These are phyloP conservation scores for Micronisus gabar DNA, from an alignment of 2,113 vertebrate species.

Conservation along the genomic window DNA sequence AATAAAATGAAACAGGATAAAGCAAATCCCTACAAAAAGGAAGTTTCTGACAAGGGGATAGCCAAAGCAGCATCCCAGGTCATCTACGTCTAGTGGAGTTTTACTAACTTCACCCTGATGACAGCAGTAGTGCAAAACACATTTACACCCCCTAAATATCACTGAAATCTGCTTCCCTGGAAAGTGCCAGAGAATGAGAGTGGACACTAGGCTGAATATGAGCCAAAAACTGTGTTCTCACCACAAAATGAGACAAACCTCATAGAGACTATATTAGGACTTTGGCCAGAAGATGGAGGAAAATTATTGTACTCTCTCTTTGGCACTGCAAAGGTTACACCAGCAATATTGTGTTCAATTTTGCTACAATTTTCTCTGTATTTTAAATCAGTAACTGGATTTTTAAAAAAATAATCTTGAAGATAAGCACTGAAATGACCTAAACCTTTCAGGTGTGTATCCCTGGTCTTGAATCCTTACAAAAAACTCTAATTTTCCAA, in stretches of 20 bases:
- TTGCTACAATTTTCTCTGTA: not conserved
- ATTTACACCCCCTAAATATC: not conserved
- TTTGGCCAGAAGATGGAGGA: not conserved
- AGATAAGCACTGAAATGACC: not conserved
- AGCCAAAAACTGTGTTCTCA: not conserved
- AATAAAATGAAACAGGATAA: not conserved
- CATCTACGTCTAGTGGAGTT: not conserved
- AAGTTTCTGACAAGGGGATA: not conserved
- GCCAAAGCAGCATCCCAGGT: not conserved
- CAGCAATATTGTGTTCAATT: not conserved
- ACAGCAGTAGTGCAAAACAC: not conserved
- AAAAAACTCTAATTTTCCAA: not conserved
- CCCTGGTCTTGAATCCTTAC: not conserved
- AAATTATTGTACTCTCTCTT: not conserved
- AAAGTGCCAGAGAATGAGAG: not conserved
- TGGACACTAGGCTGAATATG: not conserved
- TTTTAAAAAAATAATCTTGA: not conserved
- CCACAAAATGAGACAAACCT: not conserved
- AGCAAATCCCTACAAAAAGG: not conserved
- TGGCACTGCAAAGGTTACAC: not conserved
- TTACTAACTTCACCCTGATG: not conserved
- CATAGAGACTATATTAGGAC: not conserved
- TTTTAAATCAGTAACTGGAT: not conserved
- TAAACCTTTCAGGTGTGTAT: not conserved
- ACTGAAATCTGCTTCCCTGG: not conserved